phyloP scores from a whole-genome alignment of 2,797 vertebrate species.

The Huso huso region DNA sequence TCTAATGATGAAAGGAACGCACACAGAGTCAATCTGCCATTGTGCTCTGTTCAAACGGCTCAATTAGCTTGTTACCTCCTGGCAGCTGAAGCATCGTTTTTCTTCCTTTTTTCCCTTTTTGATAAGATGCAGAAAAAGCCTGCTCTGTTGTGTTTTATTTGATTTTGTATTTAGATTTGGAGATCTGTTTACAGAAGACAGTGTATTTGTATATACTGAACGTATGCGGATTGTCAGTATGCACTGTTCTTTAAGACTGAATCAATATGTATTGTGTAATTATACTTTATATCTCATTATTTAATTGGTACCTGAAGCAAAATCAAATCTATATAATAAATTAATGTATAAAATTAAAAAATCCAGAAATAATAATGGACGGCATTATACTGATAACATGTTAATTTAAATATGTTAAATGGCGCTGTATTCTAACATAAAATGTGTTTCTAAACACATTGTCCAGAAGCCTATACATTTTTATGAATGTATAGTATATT shows the following conservation, averaged over 20 bases:
- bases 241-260: conserved; percentile 15
- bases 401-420: too few species aligned
- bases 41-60: conserved; percentile 31
- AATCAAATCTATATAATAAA: neutral
- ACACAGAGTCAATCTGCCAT: conserved; percentile 22
- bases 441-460: too few species aligned
- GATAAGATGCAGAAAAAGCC: conserved; percentile 7
- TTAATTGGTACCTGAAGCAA: neutral
- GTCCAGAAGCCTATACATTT: neutral
- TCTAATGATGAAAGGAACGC: conserved; percentile 33
- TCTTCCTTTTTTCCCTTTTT: neutral
- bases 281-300: neutral
- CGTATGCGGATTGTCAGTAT: conserved; percentile 22
- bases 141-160: conserved; percentile 7
- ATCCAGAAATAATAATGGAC: too few species aligned
- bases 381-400: too few species aligned
- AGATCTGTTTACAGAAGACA: neutral
- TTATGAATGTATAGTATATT: conserved; percentile 34
- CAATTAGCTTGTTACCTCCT: conserved; percentile 27
- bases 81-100: conserved; percentile 12
- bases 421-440: too few species aligned
- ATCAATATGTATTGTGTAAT: conserved; percentile 1
- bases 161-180: conserved; percentile 10
- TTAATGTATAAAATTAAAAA: too few species aligned
- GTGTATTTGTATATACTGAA: conserved; percentile 23